Evolutionary conservation across 2,888 invertebrate species (phyloP).

Genomic region (Meandrusa payeni): DNA sequence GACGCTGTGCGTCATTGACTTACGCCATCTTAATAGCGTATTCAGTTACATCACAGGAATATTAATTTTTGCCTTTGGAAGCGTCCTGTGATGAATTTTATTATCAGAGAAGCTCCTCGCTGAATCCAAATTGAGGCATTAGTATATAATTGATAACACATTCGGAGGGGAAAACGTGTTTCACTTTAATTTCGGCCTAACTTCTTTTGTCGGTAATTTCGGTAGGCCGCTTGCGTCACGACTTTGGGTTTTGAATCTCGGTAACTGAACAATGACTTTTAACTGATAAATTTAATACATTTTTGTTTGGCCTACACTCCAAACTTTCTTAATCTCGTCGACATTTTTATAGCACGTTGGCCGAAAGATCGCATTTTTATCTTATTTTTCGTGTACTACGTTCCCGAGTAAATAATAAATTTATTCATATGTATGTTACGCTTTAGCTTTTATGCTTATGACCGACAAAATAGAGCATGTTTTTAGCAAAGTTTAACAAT

Average conservation of each 20-base stretch:
- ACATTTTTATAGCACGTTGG: too few relatives aligned
- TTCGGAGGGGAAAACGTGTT: slow-evolving; percentile 32
- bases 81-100: slow-evolving; percentile 75
- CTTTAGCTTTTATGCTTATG: too few relatives aligned
- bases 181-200: slow-evolving; percentile 20
- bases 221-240: neutral
- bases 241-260: neutral
- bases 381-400: too few relatives aligned
- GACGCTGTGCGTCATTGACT: slow-evolving; percentile 25
- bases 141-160: slow-evolving; percentile 73
- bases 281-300: too few relatives aligned
- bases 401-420: too few relatives aligned
- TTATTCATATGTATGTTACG: too few relatives aligned
- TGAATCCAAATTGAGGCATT: slow-evolving; percentile 77
- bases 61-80: slow-evolving; percentile 75
- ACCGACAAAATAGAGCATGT: too few relatives aligned
- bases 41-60: slow-evolving; percentile 75
- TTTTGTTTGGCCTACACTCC: too few relatives aligned
- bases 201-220: slow-evolving; percentile 18
- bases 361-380: too few relatives aligned
- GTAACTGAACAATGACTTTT: too few relatives aligned
- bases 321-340: too few relatives aligned
- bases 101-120: slow-evolving; percentile 61
- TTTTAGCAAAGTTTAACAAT: too few relatives aligned
- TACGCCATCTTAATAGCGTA: slow-evolving; percentile 44